phyloP scores from a whole-genome alignment of 2,797 vertebrate species.

The Channallabes apus region DNA sequence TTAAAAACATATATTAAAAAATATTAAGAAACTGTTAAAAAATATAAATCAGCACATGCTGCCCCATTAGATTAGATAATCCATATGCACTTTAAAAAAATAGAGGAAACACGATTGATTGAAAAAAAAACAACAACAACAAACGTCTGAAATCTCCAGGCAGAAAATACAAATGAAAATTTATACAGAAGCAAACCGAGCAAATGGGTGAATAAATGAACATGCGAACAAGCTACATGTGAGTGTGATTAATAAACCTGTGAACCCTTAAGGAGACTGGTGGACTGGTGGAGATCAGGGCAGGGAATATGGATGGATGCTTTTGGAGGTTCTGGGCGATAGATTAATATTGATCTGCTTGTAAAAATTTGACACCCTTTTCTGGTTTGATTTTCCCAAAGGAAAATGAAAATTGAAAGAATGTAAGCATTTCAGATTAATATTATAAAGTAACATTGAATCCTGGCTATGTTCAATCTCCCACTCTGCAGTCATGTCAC shows the following conservation, averaged over 20 bases:
- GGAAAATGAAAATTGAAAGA: neutral
- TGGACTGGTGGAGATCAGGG: neutral
- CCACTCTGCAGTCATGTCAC: too few species aligned
- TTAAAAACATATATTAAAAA: neutral
- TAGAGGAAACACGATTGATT: neutral
- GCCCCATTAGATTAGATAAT: neutral
- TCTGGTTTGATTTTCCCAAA: neutral
- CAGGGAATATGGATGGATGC: neutral
- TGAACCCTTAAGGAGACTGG: neutral
- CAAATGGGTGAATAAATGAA: neutral
- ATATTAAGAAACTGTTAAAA: neutral
- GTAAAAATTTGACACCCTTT: neutral
- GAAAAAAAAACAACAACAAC: slow-evolving; percentile 3
- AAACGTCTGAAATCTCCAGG: neutral
- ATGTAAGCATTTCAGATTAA: neutral
- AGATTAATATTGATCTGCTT: neutral
- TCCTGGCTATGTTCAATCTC: neutral
- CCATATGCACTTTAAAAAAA: neutral
- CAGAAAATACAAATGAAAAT: neutral
- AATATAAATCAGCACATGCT: neutral
- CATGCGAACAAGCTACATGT: neutral
- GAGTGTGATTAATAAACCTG: neutral
- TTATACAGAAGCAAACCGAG: neutral
- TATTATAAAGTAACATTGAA: neutral
- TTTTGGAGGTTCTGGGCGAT: neutral